phyloP scores from a whole-genome alignment of 2,797 vertebrate species.

The Dromococcyx pavoninus region DNA sequence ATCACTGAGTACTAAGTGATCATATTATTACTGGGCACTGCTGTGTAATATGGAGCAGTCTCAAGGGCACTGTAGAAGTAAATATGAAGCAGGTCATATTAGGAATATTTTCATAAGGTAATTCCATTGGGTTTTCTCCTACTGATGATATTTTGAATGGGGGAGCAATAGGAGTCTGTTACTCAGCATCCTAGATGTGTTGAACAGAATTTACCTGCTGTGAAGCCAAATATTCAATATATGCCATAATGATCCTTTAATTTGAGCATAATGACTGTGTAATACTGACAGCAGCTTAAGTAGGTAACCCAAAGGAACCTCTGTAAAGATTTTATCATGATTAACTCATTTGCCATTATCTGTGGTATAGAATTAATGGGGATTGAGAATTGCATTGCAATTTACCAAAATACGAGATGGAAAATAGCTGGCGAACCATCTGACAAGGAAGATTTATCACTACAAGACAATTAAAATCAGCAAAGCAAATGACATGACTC shows the following conservation, averaged over 20 bases:
- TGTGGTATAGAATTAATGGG: constrained; percentile 1
- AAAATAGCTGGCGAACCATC: constrained; percentile 28
- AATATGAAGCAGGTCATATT: background rate
- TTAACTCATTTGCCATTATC: constrained; percentile 59
- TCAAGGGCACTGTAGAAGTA: constrained; percentile 3
- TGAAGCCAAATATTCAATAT: constrained; percentile 41
- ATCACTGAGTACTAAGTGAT: background rate
- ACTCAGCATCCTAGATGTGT: background rate
- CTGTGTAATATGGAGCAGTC: background rate
- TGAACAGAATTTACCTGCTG: constrained; percentile 27
- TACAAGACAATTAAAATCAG: constrained; percentile 21
- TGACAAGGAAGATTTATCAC: constrained; percentile 21
- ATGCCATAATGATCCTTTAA: constrained; percentile 33
- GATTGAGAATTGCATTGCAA: constrained; percentile 30
- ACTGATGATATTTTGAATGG: background rate
- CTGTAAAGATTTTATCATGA: constrained; percentile 31
- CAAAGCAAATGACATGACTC: constrained; percentile 21
- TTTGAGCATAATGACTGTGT: constrained; percentile 9
- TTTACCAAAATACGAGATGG: background rate
- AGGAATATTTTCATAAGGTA: background rate
- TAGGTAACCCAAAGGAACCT: constrained; percentile 35
- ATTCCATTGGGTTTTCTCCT: background rate
- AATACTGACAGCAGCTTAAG: constrained; percentile 24
- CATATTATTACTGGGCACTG: background rate
- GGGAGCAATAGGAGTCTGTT: background rate